Conservation (phyloP, 2,113 vertebrate genomes). For the Phasianus colchicus region DNA sequence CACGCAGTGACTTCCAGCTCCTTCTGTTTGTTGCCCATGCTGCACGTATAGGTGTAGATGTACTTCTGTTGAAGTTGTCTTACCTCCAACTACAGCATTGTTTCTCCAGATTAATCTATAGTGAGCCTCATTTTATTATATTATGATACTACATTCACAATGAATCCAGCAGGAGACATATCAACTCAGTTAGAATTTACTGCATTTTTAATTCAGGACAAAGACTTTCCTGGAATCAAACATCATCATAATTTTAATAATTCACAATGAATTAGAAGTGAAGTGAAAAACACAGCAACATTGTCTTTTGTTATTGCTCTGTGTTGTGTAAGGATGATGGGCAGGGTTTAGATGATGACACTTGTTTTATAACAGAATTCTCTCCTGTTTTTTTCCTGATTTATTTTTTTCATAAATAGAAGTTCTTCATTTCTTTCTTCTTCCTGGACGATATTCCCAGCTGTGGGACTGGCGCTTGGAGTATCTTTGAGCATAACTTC, state of each 20-base stretch:
- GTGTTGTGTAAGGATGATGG: background rate
- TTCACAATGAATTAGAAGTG: background rate
- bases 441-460: background rate
- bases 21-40: too few species aligned
- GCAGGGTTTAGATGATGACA: background rate
- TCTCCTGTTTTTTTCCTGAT: background rate
- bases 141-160: background rate
- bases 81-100: too few species aligned
- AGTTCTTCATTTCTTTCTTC: background rate
- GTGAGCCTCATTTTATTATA: background rate
- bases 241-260: background rate
- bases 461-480: background rate
- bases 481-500: background rate
- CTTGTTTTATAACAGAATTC: background rate
- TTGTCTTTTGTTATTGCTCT: background rate
- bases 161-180: slow-evolving; percentile 31
- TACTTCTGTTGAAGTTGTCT: too few species aligned
- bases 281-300: background rate
- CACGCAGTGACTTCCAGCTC: too few species aligned
- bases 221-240: slow-evolving; percentile 24
- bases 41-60: too few species aligned
- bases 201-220: slow-evolving; percentile 27
- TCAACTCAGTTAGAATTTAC: background rate
- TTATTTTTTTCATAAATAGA: background rate
- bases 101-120: too few species aligned